phyloP scores from a whole-genome alignment of 2,113 vertebrate species.

The Clarias gariepinus region DNA sequence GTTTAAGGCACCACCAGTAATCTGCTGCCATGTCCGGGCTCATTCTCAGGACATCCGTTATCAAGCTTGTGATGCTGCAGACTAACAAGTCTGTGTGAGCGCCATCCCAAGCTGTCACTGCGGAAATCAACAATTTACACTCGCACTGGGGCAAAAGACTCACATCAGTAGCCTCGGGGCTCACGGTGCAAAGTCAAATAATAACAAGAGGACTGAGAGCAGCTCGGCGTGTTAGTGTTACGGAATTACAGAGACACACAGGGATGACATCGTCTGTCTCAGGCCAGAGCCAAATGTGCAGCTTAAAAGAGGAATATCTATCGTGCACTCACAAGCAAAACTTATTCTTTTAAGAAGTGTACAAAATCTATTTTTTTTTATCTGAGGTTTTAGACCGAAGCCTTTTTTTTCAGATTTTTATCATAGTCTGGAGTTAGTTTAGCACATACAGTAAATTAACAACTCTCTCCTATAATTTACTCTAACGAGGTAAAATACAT shows the following conservation, averaged over 20 bases:
- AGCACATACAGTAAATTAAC: not conserved
- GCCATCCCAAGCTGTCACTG: slow-evolving; percentile 15
- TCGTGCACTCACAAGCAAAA: not conserved
- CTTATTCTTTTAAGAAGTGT: too few species aligned
- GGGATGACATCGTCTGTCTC: not conserved
- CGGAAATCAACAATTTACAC: slow-evolving; percentile 18
- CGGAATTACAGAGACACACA: not conserved
- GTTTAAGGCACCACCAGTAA: not conserved
- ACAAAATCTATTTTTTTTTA: not conserved
- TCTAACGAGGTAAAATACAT: not conserved
- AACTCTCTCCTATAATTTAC: not conserved
- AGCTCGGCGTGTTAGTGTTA: not conserved
- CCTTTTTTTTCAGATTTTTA: too few species aligned
- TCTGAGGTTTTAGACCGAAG: not conserved
- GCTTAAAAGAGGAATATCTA: too few species aligned
- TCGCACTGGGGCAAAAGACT: not conserved
- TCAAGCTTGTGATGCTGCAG: slow-evolving; percentile 25
- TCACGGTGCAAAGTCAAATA: slow-evolving; percentile 9
- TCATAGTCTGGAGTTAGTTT: too few species aligned
- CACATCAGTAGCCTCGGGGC: slow-evolving; percentile 1
- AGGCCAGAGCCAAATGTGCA: too few species aligned
- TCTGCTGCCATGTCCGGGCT: not conserved
- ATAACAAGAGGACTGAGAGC: not conserved
- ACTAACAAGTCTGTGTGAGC: slow-evolving; percentile 17
- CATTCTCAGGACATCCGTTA: slow-evolving; percentile 15